Evolutionary conservation across 1,140 invertebrate genomes (phyloP), one percentile per base, ranked within the genome.

Genomic region (Nasonia vitripennis): DNA sequence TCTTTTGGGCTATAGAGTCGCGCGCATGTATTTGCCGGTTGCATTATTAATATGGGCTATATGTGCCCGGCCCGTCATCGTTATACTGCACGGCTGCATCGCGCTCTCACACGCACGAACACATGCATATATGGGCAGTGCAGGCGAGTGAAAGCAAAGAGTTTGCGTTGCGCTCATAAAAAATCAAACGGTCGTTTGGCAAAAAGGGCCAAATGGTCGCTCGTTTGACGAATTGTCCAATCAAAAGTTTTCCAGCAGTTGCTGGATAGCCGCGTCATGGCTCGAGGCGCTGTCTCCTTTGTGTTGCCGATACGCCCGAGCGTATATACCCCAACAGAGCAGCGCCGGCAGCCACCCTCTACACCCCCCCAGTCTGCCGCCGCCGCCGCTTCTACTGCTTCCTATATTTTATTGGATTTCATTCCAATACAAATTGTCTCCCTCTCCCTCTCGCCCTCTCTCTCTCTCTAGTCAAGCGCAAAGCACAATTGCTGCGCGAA

Each of bases 141-240:
- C 9, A 45, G 2, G 31, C n/a, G 68, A 7, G 67, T 11, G 27
- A 51, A 78, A 82, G 80, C 73, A 86, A 86, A 86, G 85, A 86
- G 85, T 82, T 86, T 86, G 79, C 85, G 85, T 82, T 78, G 74
- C 12, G 73, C 80, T 83, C 74, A 45, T 82, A 85, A 86, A 86
- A 84, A 87, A 85, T 82, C 74, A 86, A 86, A 87, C 81, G 86
- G 78, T 74, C 85, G 78, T 86, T 83, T 71, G 87, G 67, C 71
- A 73, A 86, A 83, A 86, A 87, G 83, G 85, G 77, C 78, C 74
- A 70, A 86, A 62, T 34, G 45, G 62, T 81, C 23, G 83, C 79
- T 83, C 89, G 88, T 89, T 91, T 91, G 87, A 91, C 90, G 89
- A 90, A 89, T 88, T 86, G 88, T 51, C 87, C 90, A 90, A 90